A percentile compares a stretch with the other conserved stretches of the same genome.
phyloP scores from a whole-genome alignment of 2,113 vertebrate genomes.

The Gallinago paraguaiae region DNA sequence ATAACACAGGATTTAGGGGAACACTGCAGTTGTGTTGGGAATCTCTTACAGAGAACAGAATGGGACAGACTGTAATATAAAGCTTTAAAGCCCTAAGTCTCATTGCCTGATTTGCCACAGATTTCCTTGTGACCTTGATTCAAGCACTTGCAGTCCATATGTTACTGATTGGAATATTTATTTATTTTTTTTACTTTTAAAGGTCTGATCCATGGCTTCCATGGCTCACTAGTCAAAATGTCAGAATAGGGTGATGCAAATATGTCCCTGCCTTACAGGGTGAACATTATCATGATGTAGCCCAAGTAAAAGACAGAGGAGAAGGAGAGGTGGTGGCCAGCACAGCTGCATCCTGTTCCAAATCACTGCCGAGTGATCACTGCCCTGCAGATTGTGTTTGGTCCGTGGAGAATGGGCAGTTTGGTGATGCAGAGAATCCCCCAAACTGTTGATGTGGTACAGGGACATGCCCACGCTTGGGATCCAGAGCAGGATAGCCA shows the following conservation, averaged over 20 bases:
- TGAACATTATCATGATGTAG: not conserved
- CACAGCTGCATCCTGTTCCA: accelerated
- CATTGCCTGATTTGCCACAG: not conserved
- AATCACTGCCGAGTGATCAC: accelerated
- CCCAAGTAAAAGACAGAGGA: not conserved
- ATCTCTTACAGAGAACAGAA: not conserved
- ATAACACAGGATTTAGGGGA: not conserved
- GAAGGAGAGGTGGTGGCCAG: not conserved
- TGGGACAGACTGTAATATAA: not conserved
- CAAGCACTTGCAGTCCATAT: not conserved
- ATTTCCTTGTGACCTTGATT: conserved; percentile 31
- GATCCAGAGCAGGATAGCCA: not conserved
- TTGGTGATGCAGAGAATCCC: not conserved
- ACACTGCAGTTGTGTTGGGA: not conserved
- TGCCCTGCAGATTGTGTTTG: not conserved
- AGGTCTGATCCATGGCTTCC: not conserved
- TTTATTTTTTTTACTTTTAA: not conserved
- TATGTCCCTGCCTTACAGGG: not conserved
- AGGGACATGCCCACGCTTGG: not conserved
- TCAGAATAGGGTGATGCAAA: not conserved
- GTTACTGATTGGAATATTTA: not conserved
- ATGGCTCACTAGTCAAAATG: not conserved
- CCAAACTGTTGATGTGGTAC: not conserved
- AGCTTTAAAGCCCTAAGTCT: not conserved
- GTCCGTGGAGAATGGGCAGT: not conserved